Conservation (phyloP, 2,113 vertebrate genomes). For the Furnarius figulus region DNA sequence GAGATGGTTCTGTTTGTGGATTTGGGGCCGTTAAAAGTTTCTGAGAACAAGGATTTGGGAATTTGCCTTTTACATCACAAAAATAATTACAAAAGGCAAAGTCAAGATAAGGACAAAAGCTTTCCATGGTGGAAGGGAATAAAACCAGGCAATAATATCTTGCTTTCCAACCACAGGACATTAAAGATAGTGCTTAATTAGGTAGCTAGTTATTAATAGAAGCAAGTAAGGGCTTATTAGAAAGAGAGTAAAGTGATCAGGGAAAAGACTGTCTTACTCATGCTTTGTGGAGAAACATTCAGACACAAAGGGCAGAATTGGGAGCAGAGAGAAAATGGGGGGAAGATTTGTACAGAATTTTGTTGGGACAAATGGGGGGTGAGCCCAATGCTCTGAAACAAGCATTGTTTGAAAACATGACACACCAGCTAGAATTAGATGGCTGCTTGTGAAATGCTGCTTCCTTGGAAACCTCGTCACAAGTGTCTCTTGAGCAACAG, state of each 20-base stretch:
- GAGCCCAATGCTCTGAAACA: not conserved
- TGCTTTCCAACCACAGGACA: not conserved
- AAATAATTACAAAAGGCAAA: slow-evolving; percentile 15
- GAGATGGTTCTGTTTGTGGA: not conserved
- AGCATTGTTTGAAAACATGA: not conserved
- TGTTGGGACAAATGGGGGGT: not conserved
- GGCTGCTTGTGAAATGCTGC: not conserved
- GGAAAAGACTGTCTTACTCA: not conserved
- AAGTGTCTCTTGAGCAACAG: not conserved
- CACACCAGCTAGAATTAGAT: not conserved
- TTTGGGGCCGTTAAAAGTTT: not conserved
- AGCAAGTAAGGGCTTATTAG: not conserved
- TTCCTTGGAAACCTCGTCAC: not conserved
- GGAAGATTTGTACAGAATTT: not conserved
- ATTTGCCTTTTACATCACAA: not conserved
- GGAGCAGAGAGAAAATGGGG: not conserved
- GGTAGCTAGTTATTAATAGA: not conserved
- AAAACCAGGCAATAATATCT: not conserved
- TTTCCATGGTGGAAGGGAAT: not conserved
- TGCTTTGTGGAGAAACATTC: not conserved
- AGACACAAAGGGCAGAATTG: rapidly evolving
- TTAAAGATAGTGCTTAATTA: not conserved
- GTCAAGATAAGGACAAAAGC: not conserved
- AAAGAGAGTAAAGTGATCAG: not conserved
- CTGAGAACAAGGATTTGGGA: slow-evolving; percentile 13